Conservation (phyloP, 1,140 invertebrate species). For the Platyura marginata region DNA sequence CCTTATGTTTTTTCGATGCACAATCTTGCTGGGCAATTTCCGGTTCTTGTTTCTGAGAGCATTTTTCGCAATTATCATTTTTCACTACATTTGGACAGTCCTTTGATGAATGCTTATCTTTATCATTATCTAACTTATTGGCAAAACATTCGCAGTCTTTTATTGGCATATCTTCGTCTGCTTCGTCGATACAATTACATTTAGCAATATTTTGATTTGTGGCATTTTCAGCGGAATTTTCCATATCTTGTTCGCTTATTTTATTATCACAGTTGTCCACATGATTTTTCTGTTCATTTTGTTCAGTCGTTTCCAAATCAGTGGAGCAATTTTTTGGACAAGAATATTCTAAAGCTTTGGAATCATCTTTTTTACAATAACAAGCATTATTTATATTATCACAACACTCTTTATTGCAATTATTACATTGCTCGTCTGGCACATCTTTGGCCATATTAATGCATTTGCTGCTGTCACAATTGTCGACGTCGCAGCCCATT, state of each 20-base stretch:
- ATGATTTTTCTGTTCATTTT: background rate
- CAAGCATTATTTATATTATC: background rate
- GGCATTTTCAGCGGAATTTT: background rate
- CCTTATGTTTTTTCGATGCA: background rate
- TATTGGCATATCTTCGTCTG: background rate
- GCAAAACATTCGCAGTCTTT: background rate
- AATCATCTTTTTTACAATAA: background rate
- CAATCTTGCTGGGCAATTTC: background rate
- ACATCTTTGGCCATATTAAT: background rate
- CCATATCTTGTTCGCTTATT: background rate
- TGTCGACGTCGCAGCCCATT: background rate
- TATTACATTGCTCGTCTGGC: background rate
- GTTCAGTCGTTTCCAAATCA: background rate
- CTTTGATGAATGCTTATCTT: conserved; percentile 3
- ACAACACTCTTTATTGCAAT: conserved; percentile 1
- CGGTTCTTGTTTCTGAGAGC: background rate
- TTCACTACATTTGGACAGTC: background rate
- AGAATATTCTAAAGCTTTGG: background rate
- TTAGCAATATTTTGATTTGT: background rate
- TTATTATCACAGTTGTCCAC: background rate
- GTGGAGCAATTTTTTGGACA: background rate
- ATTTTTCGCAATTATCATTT: conserved; percentile 3
- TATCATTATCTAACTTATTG: conserved; percentile 1
- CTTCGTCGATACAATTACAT: background rate
- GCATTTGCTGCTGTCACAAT: background rate